Evolutionary conservation across 1,140 invertebrate genomes (phyloP).

Genomic region (Leptinotarsa texana): DNA sequence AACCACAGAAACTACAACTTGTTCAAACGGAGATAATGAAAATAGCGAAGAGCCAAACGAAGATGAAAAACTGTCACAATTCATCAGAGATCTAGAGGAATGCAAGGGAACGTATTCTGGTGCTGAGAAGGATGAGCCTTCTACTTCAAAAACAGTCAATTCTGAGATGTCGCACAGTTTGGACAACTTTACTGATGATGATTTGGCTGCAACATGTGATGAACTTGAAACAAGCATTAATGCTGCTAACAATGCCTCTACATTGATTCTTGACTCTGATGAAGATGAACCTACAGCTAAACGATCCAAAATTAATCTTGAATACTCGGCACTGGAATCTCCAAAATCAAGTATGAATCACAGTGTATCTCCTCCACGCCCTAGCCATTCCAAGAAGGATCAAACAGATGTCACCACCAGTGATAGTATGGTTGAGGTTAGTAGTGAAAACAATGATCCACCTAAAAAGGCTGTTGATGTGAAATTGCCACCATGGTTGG

Average conservation of each 20-base stretch:
- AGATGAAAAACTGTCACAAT: constrained; percentile 5
- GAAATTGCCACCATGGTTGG: constrained; percentile 10
- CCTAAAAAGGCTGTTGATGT: constrained; percentile 8
- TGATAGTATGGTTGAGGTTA: background rate
- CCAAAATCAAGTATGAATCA: constrained; percentile 27
- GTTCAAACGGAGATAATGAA: background rate
- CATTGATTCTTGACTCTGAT: constrained; percentile 2
- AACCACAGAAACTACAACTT: background rate
- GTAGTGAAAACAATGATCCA: constrained; percentile 4
- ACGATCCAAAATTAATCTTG: background rate
- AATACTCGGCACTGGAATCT: constrained; percentile 31
- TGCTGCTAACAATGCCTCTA: constrained; percentile 15
- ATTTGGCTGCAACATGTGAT: constrained; percentile 27
- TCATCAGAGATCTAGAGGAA: constrained; percentile 14
- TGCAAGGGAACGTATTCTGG: constrained; percentile 9
- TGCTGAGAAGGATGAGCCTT: background rate
- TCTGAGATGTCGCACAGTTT: constrained; percentile 18
- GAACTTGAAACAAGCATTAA: constrained; percentile 22
- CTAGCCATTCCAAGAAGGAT: constrained; percentile 13
- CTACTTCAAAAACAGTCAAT: constrained; percentile 30
- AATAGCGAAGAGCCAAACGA: constrained; percentile 20
- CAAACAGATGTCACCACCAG: background rate
- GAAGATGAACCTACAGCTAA: constrained; percentile 15
- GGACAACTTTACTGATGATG: constrained; percentile 18
- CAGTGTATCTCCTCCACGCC: constrained; percentile 9